Base-by-base conservation (phyloP, 2,113 vertebrate species). In the Leptodactylus fuscus region DNA sequence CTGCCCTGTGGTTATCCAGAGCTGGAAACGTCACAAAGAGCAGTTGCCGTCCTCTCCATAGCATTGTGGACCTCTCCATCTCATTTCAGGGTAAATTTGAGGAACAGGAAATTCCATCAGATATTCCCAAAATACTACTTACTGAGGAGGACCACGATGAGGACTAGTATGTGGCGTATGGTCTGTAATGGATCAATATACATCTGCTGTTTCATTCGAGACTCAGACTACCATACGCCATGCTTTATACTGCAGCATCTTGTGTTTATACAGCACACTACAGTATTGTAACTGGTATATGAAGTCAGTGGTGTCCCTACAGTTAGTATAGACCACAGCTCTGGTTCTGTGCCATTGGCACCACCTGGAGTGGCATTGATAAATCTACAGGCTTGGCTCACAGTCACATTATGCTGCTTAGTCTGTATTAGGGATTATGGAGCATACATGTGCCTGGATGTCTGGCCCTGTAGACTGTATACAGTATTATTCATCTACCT, bases 61-160 rank as follows among this genome's bases (percentile, higher is more conserved):
- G 53, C 0, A 55, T 10, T 29, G 75, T 76, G 1, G 1, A 65
- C 9, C 27, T 81, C 44, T 87, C 87, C 2, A 22, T 27, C 34
- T 46, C 81, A 51, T 87, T 81, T 79, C 48, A 60, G 18, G 67
- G 16, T 16, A 32, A 69, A 18, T 29, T 13, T 5, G 18, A 10
- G 15, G 71, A 24, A 38, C 8, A 62, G n/a, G 70, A 24, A 60
- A n/a, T 44, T 5, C 53, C 65, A 22, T 8, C 53, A 6, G 80
- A 87, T 10, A 82, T 87, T 82, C 85, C 85, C 10, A 87, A 81
- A 82, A 75, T 87, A 49, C 15, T 76, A 32, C 41, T 87, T 20
- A 67, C 44, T 4, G 75, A 55, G 34, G 75, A 53, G 11, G 75
- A 79, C 24, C 6, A 41, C 29, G 75, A 79, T 16, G 83, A 85